A percentile compares a stretch with the other conserved stretches of the same genome.
Evolutionary conservation across 2,888 invertebrate species (phyloP).

Genomic region (Himalopsyche kuldschensis): DNA sequence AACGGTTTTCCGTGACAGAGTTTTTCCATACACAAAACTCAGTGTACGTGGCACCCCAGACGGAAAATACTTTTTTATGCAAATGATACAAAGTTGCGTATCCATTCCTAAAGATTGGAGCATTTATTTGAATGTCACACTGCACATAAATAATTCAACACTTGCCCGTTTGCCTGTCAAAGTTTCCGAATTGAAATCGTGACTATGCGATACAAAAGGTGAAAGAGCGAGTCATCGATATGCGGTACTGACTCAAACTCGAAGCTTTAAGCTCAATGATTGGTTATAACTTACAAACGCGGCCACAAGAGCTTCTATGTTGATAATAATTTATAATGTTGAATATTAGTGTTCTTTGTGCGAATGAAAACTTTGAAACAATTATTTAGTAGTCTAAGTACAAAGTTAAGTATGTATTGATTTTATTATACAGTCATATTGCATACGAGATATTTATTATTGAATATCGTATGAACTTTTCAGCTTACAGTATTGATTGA

Average conservation of each 20-base stretch:
- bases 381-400: too few species aligned
- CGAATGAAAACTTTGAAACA: background rate
- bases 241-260: background rate
- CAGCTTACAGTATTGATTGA: too few species aligned
- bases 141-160: slow-evolving; percentile 24
- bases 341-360: background rate
- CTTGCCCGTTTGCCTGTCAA: slow-evolving; percentile 14
- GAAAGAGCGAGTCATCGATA: background rate
- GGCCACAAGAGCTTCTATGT: background rate
- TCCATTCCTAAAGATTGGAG: slow-evolving; percentile 28
- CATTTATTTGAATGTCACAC: slow-evolving; percentile 28
- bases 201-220: slow-evolving; percentile 11
- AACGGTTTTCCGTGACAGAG: background rate
- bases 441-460: too few species aligned
- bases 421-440: too few species aligned
- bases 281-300: background rate
- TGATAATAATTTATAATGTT: background rate
- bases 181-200: slow-evolving; percentile 32
- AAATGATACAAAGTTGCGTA: slow-evolving; percentile 29
- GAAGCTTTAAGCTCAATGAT: background rate
- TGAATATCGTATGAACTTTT: too few species aligned
- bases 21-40: background rate
- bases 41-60: background rate
- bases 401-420: too few species aligned
- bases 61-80: slow-evolving; percentile 17